Conservation (phyloP, 2,113 vertebrate genomes). For the Neopipo cinnamomea region DNA sequence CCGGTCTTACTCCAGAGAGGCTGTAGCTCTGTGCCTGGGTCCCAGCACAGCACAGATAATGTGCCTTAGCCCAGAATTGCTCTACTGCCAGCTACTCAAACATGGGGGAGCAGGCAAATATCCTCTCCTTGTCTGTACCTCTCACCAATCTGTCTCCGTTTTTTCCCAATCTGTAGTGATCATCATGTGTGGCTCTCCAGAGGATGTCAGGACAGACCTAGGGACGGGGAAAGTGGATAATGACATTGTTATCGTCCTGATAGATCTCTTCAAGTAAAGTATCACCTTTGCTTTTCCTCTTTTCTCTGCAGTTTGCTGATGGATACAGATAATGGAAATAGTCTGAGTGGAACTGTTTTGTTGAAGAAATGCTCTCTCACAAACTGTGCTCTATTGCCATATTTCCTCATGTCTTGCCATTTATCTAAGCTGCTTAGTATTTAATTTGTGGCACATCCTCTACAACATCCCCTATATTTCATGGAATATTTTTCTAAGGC, state of each 20-base stretch:
- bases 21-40: background rate
- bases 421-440: background rate
- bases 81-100: background rate
- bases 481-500: background rate
- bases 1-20: background rate
- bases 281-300: background rate
- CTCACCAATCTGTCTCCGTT: background rate
- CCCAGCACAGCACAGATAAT: background rate
- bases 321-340: background rate
- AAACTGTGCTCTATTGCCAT: background rate
- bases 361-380: background rate
- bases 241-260: conserved; percentile 84
- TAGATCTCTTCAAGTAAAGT: conserved; percentile 93
- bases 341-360: background rate
- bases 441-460: background rate
- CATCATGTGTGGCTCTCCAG: conserved; percentile 81
- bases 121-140: background rate
- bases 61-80: background rate
- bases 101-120: background rate
- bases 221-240: conserved; percentile 1
- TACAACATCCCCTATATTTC: background rate
- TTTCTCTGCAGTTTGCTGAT: background rate
- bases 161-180: conserved; percentile 78
- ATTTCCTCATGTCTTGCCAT: background rate
- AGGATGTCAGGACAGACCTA: conserved; percentile 61